Evolutionary conservation across 2,113 vertebrate genomes (phyloP), one percentile per base, ranked within the genome.

Genomic region (Pteruthius melanotis): DNA sequence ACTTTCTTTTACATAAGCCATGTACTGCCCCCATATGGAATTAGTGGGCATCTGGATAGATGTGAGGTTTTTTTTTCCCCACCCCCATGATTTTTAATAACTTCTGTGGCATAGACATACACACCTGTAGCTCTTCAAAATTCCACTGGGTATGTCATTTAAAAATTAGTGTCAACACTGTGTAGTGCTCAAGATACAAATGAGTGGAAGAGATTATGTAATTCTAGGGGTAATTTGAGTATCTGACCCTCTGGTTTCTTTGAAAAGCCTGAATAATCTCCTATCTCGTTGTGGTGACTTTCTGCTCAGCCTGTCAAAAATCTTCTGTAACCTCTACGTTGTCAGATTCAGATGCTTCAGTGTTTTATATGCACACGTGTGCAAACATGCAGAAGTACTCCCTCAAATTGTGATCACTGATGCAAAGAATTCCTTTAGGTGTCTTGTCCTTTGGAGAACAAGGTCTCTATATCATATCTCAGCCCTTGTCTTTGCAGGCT

Each of bases 391-490:
- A 39, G 23, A 28, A 23, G 24, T 56, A 28, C 4, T 81, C 13
- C 4, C 14, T 11, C 11, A n/a, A n/a, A 4, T 13, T 35, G 21
- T 37, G 20, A 26, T 33, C 37, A 9, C 11, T 31, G 24, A 26
- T 52, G 21, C 8, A 39, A 65, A 78, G 14, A 79, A 59, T 50
- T 76, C 1, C 10, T 49, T 45, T 56, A 50, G 20, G 20, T 83
- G 10, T 64, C 35, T n/a, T n/a, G n/a, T n/a, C n/a, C n/a, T 49
- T 54, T 56, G 31, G 31, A 83, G 24, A 40, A 56, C 17, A 30
- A 64, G 3, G 11, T 80, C 16, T 77, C n/a, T 26, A 1, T 31
- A 26, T 18, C 0, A 0, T 11, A 3, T 17, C 16, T 54, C 45
- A 68, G 39, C 14, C 7, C 47, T 78, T 14, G 7, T 50, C 13